phyloP scores from a whole-genome alignment of 2,888 invertebrate species.

The Andrena marginata region DNA sequence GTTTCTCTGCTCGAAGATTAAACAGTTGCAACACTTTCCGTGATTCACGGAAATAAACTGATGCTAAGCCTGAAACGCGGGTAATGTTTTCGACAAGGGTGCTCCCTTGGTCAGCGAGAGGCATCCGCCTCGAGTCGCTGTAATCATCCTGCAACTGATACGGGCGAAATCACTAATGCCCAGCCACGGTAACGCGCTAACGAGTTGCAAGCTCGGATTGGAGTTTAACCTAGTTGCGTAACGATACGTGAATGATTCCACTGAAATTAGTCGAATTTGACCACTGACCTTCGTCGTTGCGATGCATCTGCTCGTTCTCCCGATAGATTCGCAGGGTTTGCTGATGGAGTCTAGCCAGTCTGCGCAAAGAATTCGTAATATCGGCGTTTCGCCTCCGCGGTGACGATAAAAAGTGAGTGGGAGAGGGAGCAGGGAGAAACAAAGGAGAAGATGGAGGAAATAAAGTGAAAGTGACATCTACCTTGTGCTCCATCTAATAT shows the following conservation, averaged over 20 bases:
- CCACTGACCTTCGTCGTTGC: slow-evolving; percentile 56
- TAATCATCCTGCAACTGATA: not conserved
- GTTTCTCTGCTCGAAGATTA: slow-evolving; percentile 62
- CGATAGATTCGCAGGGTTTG: slow-evolving; percentile 39
- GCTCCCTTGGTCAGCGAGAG: not conserved
- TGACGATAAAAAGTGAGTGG: not conserved
- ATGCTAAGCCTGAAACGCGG: not conserved
- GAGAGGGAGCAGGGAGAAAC: not conserved
- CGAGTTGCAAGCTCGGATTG: not conserved
- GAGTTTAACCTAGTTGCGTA: slow-evolving; percentile 26
- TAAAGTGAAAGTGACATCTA: slow-evolving; percentile 10
- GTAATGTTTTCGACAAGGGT: not conserved
- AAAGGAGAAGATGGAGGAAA: not conserved
- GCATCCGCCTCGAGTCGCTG: not conserved
- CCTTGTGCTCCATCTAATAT: slow-evolving; percentile 55
- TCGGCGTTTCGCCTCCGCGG: not conserved
- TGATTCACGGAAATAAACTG: slow-evolving; percentile 21
- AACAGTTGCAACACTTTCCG: slow-evolving; percentile 48
- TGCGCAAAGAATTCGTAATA: slow-evolving; percentile 11
- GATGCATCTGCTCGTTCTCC: slow-evolving; percentile 49
- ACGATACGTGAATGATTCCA: not conserved
- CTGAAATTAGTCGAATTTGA: slow-evolving; percentile 17
- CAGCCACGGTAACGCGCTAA: not conserved
- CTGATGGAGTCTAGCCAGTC: slow-evolving; percentile 54
- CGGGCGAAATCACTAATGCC: not conserved